Evolutionary conservation across 2,888 invertebrate species (phyloP).

Genomic region (Limnephilus rhombicus): DNA sequence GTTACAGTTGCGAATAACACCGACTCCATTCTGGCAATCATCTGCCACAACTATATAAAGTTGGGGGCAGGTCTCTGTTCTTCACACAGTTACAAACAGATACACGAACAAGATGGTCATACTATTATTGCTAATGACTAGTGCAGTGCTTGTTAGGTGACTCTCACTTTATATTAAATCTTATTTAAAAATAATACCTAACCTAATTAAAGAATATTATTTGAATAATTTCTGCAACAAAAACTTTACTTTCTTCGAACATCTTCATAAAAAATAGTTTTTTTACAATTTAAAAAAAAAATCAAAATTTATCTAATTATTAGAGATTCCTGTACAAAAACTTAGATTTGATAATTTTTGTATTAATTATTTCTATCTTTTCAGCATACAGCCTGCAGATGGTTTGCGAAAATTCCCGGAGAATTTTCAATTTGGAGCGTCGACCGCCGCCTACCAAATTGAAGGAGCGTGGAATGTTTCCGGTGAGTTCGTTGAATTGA

Average conservation of each 20-base stretch:
- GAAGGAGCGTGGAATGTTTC: constrained; percentile 63
- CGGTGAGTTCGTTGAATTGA: constrained; percentile 49
- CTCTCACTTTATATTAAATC: not conserved
- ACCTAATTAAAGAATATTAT: too few species aligned
- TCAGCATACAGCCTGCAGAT: not conserved
- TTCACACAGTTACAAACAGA: constrained; percentile 7
- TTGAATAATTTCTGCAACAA: not conserved
- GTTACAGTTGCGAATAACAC: not conserved
- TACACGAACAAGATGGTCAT: not conserved
- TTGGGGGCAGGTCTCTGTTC: not conserved
- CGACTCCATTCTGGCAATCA: not conserved
- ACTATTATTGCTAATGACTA: constrained; percentile 17
- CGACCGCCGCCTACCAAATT: constrained; percentile 62
- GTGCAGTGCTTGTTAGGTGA: constrained; percentile 2
- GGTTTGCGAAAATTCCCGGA: constrained; percentile 54
- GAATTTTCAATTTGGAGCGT: constrained; percentile 59
- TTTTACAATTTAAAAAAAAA: not conserved
- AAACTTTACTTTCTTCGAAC: too few species aligned
- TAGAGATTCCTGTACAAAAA: not conserved
- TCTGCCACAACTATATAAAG: not conserved
- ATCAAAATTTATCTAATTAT: not conserved
- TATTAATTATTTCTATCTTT: not conserved
- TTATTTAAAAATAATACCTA: not conserved
- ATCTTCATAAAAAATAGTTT: not conserved
- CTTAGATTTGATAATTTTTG: not conserved